Evolutionary conservation across 2,888 invertebrate species (phyloP).

Genomic region (Melipona bicolor): DNA sequence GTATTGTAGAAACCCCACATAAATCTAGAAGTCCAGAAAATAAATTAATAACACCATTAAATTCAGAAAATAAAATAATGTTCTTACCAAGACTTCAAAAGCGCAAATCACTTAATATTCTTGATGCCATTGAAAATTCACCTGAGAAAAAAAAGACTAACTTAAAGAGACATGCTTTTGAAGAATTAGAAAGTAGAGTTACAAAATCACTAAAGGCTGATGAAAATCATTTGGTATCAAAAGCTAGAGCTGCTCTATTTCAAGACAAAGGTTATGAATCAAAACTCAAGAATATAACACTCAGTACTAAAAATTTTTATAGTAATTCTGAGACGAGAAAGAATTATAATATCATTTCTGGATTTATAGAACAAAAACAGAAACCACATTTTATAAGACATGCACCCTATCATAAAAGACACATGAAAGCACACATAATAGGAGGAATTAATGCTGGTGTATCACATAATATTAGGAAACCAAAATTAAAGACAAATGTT

Average conservation of each 20-base stretch:
- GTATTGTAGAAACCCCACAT: slow-evolving; percentile 74
- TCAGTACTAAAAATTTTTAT: slow-evolving; percentile 79
- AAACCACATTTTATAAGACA: slow-evolving; percentile 58
- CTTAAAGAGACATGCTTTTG: slow-evolving; percentile 73
- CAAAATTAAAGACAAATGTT: slow-evolving; percentile 83
- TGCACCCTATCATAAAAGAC: slow-evolving; percentile 68
- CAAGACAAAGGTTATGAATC: slow-evolving; percentile 69
- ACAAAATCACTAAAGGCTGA: slow-evolving; percentile 73
- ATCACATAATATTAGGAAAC: slow-evolving; percentile 87
- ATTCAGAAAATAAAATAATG: slow-evolving; percentile 70
- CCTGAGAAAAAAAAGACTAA: slow-evolving; percentile 68
- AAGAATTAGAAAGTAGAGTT: slow-evolving; percentile 47
- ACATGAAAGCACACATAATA: slow-evolving; percentile 81
- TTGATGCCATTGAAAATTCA: slow-evolving; percentile 68
- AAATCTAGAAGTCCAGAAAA: slow-evolving; percentile 70
- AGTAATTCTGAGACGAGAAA: slow-evolving; percentile 54
- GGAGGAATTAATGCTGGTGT: slow-evolving; percentile 89
- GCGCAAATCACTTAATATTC: slow-evolving; percentile 73
- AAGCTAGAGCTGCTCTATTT: slow-evolving; percentile 79
- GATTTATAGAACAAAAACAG: slow-evolving; percentile 27
- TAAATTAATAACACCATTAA: slow-evolving; percentile 76
- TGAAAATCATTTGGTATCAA: slow-evolving; percentile 68
- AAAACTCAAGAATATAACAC: slow-evolving; percentile 60
- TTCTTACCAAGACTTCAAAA: slow-evolving; percentile 76
- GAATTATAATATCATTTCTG: not conserved